Base-by-base conservation (phyloP, 1,140 invertebrate species). In the Nasonia vitripennis region DNA sequence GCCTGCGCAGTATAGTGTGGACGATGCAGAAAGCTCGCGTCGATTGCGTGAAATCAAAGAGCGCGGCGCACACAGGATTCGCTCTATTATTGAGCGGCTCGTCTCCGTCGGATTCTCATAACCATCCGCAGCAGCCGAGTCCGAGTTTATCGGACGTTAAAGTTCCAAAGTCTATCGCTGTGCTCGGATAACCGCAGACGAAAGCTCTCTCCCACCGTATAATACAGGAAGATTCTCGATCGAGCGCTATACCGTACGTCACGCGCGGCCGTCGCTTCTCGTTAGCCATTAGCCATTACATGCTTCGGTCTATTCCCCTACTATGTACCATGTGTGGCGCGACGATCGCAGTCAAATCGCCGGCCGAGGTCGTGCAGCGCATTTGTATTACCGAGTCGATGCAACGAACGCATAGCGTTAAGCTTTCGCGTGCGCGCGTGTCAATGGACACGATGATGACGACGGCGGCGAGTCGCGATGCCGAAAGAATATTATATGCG, bases 261-360 rank as follows among this genome's bases (percentile, higher is more conserved):
- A 62, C 17, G 17, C 4, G 55, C 55, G 55, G 20, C 55, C 55
- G 55, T 62, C 55, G 55, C 55, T n/a, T 20, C 55, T 62, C 55
- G 55, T 62, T 62, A 62, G 20, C 55, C 55, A 62, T 62, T 62
- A 62, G 55, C 55, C 55, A 62, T 62, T 62, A 62, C 55, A 62
- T 6, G 20, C 55, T 62, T 20, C 55, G 37, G 0, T 62, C 55
- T 62, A 0, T 20, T 62, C 17, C 55, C 55, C 55, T n/a, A 45
- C 17, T 62, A n/a, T n/a, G 17, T 55, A 55, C 2, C 34, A 55
- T 55, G 17, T 55, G 48, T 17, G 48, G 48, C 48, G 48, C 48
- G 48, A 51, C 48, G 48, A 51, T 51, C 48, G 48, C 48, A 62
- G 17, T n/a, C 20, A n/a, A 62, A 62, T 62, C 55, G 20, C 1